Evolutionary conservation across 1,140 invertebrate species (phyloP), one percentile per base, ranked within the genome.

Genomic region (Drosophila willistoni): DNA sequence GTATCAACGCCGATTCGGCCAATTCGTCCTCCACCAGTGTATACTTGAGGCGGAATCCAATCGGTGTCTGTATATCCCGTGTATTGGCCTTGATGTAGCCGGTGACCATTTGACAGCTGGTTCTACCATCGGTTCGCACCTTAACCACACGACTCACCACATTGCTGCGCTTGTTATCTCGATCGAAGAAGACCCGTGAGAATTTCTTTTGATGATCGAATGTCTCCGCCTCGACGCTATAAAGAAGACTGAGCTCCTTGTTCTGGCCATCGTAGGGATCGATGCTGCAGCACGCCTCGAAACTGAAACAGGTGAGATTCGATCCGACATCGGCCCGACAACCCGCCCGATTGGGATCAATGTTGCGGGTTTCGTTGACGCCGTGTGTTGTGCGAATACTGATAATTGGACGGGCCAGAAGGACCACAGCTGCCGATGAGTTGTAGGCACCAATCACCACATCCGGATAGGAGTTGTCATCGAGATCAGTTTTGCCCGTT

Each of bases 391-490:
- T 96, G 77, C 94, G 94, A 39, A 98, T 97, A 73, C 96, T 95
- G 76, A 98, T 97, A 42, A 98, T 98, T 55, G 97, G 97, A 71
- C 97, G 94, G 0, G 97, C 94, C 29, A 97, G 94, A 13, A 98
- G 92, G 9, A 96, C 94, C 1, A 97, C 71, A 19, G 77, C 87
- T 0, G 90, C 81, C 4, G 91, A 87, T 3, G 80, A 83, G 33
- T 81, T 87, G 34, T 97, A 98, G 25, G 97, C 97, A 62, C 98
- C 98, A 29, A 98, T 94, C 17, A 98, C 93, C 69, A 99, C 93
- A 94, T 99, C 98, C 0, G 97, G 96, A 93, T 99, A 99, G 12
- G 96, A 96, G 93, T 99, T 99, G 17, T 94, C 93, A 92, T 99
- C 98, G 87, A 99, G 94, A 93, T 99, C 98, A 9, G 97, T 93